Percentiles rank a stretch among this genome's conserved stretches.
These are phyloP conservation scores for Pachypeltis micranthus DNA, from an alignment of 1,140 invertebrate species.

Conservation along the genomic window DNA sequence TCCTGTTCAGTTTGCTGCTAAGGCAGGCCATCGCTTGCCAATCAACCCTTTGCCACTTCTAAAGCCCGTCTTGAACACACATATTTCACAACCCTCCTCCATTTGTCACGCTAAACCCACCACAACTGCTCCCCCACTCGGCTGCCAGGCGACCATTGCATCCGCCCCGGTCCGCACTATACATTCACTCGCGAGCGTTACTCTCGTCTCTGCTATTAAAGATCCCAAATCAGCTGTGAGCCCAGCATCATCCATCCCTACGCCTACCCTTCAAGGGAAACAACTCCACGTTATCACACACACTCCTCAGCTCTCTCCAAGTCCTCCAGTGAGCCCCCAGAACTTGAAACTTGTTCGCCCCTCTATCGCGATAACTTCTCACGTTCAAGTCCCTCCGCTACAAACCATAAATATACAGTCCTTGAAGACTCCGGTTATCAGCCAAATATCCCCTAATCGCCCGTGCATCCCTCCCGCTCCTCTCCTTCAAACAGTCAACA, in stretches of 20 bases:
- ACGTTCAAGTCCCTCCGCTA: neutral
- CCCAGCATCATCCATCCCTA: neutral
- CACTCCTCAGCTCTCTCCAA: neutral
- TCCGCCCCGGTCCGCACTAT: neutral
- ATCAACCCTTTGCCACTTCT: neutral
- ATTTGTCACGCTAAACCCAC: neutral
- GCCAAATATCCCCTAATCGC: neutral
- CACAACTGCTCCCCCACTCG: neutral
- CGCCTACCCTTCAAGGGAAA: neutral
- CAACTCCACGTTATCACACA: slow-evolving; percentile 2
- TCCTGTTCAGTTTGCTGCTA: neutral
- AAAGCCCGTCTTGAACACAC: neutral
- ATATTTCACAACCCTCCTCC: neutral
- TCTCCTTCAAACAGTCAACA: slow-evolving; percentile 9
- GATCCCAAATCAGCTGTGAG: neutral
- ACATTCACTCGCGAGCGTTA: neutral
- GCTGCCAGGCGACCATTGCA: neutral
- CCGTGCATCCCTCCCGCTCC: neutral
- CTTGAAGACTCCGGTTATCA: neutral
- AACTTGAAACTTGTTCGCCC: slow-evolving; percentile 18
- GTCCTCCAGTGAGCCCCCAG: slow-evolving; percentile 15
- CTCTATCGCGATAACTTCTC: neutral
- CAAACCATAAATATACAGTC: neutral
- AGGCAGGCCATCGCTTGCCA: neutral
- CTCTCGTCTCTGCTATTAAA: neutral